phyloP scores from a whole-genome alignment of 2,888 invertebrate species.

The Tinea semifulvella region DNA sequence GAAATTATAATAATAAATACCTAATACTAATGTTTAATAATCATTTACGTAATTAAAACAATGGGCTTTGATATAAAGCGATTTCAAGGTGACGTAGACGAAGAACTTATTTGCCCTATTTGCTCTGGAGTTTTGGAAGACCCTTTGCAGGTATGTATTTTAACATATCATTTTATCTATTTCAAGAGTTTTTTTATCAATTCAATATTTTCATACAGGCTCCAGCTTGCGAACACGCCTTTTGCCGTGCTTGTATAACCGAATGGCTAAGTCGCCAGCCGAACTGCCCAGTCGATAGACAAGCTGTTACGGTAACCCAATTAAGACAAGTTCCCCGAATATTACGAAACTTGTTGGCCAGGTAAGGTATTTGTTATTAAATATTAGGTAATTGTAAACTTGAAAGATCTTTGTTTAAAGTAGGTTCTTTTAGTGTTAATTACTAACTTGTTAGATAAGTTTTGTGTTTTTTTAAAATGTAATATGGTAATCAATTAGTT shows the following conservation, averaged over 20 bases:
- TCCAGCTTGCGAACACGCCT: constrained; percentile 95
- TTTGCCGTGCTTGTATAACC: constrained; percentile 92
- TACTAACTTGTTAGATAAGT: too few species aligned
- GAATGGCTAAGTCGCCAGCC: constrained; percentile 95
- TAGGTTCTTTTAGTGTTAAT: too few species aligned
- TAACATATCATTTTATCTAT: neutral
- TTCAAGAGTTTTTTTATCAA: constrained; percentile 7
- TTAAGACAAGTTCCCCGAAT: constrained; percentile 93
- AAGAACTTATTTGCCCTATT: constrained; percentile 95
- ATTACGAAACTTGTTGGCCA: constrained; percentile 88
- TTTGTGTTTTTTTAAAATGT: too few species aligned
- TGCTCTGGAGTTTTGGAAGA: constrained; percentile 96
- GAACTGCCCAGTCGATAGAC: constrained; percentile 94
- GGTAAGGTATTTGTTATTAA: constrained; percentile 52
- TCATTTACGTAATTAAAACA: constrained; percentile 15
- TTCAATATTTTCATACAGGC: constrained; percentile 67
- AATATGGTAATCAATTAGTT: too few species aligned
- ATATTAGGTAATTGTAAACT: too few species aligned
- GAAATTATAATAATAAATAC: neutral
- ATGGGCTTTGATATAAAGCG: constrained; percentile 97
- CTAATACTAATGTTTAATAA: neutral
- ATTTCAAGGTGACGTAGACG: constrained; percentile 96
- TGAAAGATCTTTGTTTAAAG: too few species aligned
- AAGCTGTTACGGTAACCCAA: constrained; percentile 88
- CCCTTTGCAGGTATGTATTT: constrained; percentile 82